A percentile compares a stretch with the other conserved stretches of the same genome.
phyloP scores from a whole-genome alignment of 2,888 invertebrate genomes.

The Chirona hameri region DNA sequence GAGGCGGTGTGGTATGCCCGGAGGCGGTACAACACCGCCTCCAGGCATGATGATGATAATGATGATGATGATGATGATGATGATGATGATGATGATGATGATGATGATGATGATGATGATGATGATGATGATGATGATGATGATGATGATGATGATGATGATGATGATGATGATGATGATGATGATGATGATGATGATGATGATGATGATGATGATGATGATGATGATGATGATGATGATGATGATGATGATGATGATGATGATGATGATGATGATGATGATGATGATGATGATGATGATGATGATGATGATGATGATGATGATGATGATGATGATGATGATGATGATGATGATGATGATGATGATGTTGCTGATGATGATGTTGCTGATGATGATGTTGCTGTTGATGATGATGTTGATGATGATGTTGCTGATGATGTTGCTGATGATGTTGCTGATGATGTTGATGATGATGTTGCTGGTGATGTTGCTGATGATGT shows the following conservation, averaged over 20 bases:
- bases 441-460: too few relatives aligned
- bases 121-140: not conserved
- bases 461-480: too few relatives aligned
- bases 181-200: conserved; percentile 7
- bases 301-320: not conserved
- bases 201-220: conserved; percentile 12
- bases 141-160: not conserved
- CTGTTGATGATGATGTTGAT: too few relatives aligned
- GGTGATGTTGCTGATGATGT: too few relatives aligned
- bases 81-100: conserved; percentile 22
- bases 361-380: too few relatives aligned
- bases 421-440: too few relatives aligned
- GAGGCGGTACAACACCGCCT: too few relatives aligned
- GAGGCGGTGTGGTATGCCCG: too few relatives aligned
- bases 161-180: conserved; percentile 4
- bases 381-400: too few relatives aligned
- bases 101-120: conserved; percentile 13
- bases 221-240: not conserved
- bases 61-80: conserved; percentile 11
- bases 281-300: conserved; percentile 10
- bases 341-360: not conserved
- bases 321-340: not conserved
- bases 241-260: not conserved
- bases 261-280: not conserved
- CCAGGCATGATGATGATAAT: too few relatives aligned